Evolutionary conservation across 2,113 vertebrate species (phyloP), one percentile per base, ranked within the genome.

Genomic region (Phasianus colchicus): DNA sequence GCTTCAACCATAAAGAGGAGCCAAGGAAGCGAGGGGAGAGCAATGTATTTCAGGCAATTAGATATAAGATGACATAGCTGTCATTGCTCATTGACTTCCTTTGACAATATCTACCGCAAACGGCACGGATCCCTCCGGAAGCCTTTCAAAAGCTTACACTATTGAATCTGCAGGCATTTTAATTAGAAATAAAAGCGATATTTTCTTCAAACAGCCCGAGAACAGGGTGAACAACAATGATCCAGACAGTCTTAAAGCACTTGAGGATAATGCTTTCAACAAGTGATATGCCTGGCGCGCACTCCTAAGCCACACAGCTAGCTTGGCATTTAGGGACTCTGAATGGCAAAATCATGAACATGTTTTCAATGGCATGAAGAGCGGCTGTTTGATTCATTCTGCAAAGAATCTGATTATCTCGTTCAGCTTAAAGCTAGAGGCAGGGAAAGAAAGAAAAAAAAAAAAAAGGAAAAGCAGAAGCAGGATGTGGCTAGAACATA

Each of bases 131-230:
- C 82, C 75, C 84, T 36, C 29, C 0, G 69, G 84, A 96, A 67
- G 76, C 5, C 79, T 71, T 83, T 70, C 71, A 73, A 64, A 87
- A 95, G 50, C 87, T 86, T 60, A 45, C 32, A 36, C 69, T 54
- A 67, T 90, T 91, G 92, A 91, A 91, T 87, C 74, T 81, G 65
- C 57, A 61, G 40, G 88, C 64, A 89, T 71, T 86, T 82, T 90
- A 93, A 92, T 93, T 61, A 87, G 80, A 88, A 96, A 91, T 80
- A 84, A 75, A 93, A 93, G 67, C 13, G 40, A 6, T 88, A 40
- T 89, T 95, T 92, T 88, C 88, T 86, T 92, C 76, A 85, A 87
- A 91, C 60, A 92, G 57, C 60, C 84, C 27, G 79, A 91, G 85
- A 90, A 86, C 11, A 71, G 43, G 75, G 43, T 48, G 78, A 92